Evolutionary conservation across 2,113 vertebrate species (phyloP).

Genomic region (Octodon degus): DNA sequence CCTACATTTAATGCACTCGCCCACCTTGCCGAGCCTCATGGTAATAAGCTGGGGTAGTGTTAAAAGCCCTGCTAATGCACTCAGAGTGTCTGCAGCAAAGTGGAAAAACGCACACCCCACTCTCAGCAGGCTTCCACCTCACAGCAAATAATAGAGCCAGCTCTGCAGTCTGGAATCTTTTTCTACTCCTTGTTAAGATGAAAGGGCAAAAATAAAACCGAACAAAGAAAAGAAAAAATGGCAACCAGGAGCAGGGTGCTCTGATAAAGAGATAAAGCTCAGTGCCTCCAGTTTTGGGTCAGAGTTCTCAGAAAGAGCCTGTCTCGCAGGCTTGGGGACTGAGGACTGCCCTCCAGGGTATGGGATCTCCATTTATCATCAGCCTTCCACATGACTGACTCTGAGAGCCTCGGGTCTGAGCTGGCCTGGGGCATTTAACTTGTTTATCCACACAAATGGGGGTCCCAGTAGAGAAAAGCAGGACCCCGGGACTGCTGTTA

Average conservation of each 20-base stretch:
- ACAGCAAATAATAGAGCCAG: conserved; percentile 53
- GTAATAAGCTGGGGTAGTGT: conserved; percentile 56
- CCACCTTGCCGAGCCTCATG: neutral
- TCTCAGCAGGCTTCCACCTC: conserved; percentile 58
- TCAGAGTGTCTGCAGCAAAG: conserved; percentile 34
- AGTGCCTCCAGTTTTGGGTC: neutral
- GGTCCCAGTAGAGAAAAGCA: conserved; percentile 35
- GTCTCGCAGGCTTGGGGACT: neutral
- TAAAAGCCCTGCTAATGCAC: conserved; percentile 58
- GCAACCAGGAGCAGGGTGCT: neutral
- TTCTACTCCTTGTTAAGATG: conserved; percentile 41
- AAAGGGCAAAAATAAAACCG: conserved; percentile 58
- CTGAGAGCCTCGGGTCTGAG: neutral
- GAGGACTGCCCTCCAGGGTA: neutral
- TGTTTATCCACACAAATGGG: neutral
- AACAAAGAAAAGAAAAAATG: conserved; percentile 21
- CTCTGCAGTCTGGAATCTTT: conserved; percentile 51
- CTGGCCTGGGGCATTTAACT: neutral
- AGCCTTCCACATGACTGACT: neutral
- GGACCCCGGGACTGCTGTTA: neutral
- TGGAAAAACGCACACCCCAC: conserved; percentile 37
- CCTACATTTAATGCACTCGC: neutral
- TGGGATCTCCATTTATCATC: neutral
- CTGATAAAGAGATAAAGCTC: conserved; percentile 33
- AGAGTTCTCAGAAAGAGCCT: conserved; percentile 8